Conservation (phyloP, 2,113 vertebrate genomes). For the Vulpes vulpes region DNA sequence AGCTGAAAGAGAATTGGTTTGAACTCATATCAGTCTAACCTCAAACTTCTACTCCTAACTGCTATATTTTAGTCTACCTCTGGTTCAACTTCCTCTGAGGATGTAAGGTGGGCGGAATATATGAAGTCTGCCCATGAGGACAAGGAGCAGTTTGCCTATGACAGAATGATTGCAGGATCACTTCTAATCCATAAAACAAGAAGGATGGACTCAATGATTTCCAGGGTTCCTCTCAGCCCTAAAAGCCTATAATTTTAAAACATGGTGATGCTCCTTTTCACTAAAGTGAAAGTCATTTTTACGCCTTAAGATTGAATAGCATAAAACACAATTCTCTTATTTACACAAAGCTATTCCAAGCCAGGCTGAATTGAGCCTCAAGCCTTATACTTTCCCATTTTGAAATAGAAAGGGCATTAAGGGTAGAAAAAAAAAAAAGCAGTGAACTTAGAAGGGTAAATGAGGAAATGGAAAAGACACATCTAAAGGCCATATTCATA, state of each 20-base stretch:
- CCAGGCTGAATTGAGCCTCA: constrained; percentile 17
- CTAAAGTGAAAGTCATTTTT: constrained; percentile 74
- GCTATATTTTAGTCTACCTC: background rate
- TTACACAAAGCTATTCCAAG: constrained; percentile 75
- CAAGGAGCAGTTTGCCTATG: background rate
- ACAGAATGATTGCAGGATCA: constrained; percentile 49
- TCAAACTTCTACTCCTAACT: background rate
- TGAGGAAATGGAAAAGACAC: background rate
- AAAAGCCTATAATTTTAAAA: constrained; percentile 73
- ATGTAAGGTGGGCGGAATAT: background rate
- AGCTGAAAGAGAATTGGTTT: background rate
- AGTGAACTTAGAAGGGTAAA: background rate
- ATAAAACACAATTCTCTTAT: constrained; percentile 63
- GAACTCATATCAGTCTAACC: background rate
- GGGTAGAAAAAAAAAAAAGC: background rate
- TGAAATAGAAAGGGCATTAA: constrained; percentile 37
- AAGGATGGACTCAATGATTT: constrained; percentile 49
- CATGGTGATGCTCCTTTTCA: constrained; percentile 63
- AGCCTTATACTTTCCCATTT: constrained; percentile 35
- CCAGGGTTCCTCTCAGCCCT: constrained; percentile 30
- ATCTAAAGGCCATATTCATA: background rate
- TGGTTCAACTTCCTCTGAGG: background rate
- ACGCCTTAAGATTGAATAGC: constrained; percentile 68
- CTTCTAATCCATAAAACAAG: constrained; percentile 73
- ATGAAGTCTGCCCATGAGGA: background rate